phyloP scores from a whole-genome alignment of 1,140 invertebrate genomes.

The Lasioglossum baleicum region DNA sequence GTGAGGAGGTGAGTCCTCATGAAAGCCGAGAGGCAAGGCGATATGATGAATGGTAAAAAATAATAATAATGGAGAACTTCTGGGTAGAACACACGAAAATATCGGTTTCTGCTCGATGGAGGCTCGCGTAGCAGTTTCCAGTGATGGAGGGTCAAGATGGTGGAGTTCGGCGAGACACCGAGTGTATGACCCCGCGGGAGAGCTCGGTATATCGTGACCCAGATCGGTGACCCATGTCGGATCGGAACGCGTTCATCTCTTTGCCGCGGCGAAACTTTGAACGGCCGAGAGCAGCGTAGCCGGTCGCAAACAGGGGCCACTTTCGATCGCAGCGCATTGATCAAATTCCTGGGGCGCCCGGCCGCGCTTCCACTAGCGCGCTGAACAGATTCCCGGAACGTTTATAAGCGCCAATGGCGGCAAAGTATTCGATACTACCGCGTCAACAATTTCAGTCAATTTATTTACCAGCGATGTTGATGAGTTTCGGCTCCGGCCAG shows the following conservation, averaged over 20 bases:
- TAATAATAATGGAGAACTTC: too few species aligned
- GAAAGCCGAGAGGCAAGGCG: too few species aligned
- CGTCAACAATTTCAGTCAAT: conserved; percentile 37
- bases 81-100: too few species aligned
- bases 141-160: too few species aligned
- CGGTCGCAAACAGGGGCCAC: conserved; percentile 1
- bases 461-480: neutral
- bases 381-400: conserved; percentile 20
- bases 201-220: neutral
- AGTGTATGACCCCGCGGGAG: too few species aligned
- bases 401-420: conserved; percentile 36
- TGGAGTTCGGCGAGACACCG: too few species aligned
- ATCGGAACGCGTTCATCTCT: conserved; percentile 33
- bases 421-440: conserved; percentile 18
- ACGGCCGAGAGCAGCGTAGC: neutral
- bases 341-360: conserved; percentile 16
- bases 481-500: neutral
- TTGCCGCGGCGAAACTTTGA: conserved; percentile 25
- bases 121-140: too few species aligned
- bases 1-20: too few species aligned
- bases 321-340: conserved; percentile 38
- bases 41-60: too few species aligned
- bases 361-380: conserved; percentile 13
- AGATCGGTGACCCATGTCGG: conserved; percentile 2
- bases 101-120: too few species aligned